Evolutionary conservation across 2,888 invertebrate species (phyloP).

Genomic region (Leptinotarsa tumamoca): DNA sequence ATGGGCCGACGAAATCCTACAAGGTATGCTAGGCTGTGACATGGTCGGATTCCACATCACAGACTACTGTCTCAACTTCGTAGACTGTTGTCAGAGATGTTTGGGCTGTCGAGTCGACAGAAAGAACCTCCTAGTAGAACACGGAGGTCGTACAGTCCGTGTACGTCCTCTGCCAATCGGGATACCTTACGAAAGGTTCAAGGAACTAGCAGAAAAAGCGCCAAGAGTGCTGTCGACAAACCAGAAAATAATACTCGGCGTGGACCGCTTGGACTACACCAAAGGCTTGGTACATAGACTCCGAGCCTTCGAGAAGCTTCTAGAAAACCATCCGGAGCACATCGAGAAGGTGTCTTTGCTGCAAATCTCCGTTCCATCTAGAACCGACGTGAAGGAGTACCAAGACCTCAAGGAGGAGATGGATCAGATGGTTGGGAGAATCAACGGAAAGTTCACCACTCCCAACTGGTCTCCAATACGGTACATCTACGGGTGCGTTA

Average conservation of each 20-base stretch:
- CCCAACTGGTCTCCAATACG: slow-evolving; percentile 91
- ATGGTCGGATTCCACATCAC: slow-evolving; percentile 94
- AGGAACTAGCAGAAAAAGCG: slow-evolving; percentile 80
- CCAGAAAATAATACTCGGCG: slow-evolving; percentile 87
- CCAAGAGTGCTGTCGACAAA: slow-evolving; percentile 75
- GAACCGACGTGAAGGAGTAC: slow-evolving; percentile 91
- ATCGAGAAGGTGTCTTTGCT: slow-evolving; percentile 85
- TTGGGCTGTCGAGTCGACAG: slow-evolving; percentile 90
- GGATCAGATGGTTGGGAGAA: slow-evolving; percentile 88
- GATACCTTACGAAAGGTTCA: slow-evolving; percentile 89
- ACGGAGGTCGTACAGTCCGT: slow-evolving; percentile 87
- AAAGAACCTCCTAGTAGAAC: slow-evolving; percentile 87
- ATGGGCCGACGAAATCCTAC: slow-evolving; percentile 93
- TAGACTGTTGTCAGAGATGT: slow-evolving; percentile 89
- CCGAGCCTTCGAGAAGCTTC: slow-evolving; percentile 83
- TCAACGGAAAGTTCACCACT: slow-evolving; percentile 90
- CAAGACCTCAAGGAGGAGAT: slow-evolving; percentile 91
- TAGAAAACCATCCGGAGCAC: slow-evolving; percentile 88
- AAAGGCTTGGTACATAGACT: slow-evolving; percentile 85
- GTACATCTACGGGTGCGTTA: slow-evolving; percentile 90
- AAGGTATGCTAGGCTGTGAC: slow-evolving; percentile 92
- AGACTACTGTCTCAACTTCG: slow-evolving; percentile 91
- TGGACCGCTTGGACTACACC: slow-evolving; percentile 91
- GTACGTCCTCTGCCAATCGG: slow-evolving; percentile 89
- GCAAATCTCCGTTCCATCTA: slow-evolving; percentile 89